Evolutionary conservation across 35 echinoderm and acorn worm species (phyloP), one percentile per base, ranked within the genome.

Genomic region (Heliocidaris tuberculata): DNA sequence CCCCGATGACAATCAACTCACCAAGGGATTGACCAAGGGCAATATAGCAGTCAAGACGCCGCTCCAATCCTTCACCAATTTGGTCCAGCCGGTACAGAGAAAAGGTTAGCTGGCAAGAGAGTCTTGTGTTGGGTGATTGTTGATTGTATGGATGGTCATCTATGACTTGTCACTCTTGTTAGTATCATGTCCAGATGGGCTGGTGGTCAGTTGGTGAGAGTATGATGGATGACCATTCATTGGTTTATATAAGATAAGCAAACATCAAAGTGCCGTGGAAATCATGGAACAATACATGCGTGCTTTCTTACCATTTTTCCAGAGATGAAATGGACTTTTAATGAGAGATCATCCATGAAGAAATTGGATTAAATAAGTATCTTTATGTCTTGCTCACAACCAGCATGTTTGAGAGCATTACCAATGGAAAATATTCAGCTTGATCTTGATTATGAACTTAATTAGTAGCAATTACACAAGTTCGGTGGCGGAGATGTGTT

Each of bases 21-120:
- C 35, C 48, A 94, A 94, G 93, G 86, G 95, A 31, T 60, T 96
- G 59, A 94, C 95, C 32, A 50, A 93, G 15, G 85, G 92, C 29
- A 96, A 93, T 88, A 88, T 96, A 47, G 92, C 96, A 9, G 95
- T 94, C 94, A 97, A 88, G 60, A 97, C 96, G 1, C 94, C 96
- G 24, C 93, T 97, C 59, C 96, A 95, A 86, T 97, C 96, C 59
- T 97, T 97, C 93, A 94, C 78, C 61, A 95, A 95, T 70, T 54
- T 97, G 13, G 94, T 97, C 42, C 92, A 93, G n/a, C 94, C 94
- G 9, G 42, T 92, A 93, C 50, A 96, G 93, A 93, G 21, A 93
- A 94, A 95, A 92, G 90, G 94, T 93, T 30, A 93, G 50, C 17
- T 89, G 19, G 1, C 7, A 29, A 7, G 17, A 78, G 17, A n/a